Evolutionary conservation across 2,888 invertebrate genomes (phyloP).

Genomic region (Aphelenchoides bicaudatus): DNA sequence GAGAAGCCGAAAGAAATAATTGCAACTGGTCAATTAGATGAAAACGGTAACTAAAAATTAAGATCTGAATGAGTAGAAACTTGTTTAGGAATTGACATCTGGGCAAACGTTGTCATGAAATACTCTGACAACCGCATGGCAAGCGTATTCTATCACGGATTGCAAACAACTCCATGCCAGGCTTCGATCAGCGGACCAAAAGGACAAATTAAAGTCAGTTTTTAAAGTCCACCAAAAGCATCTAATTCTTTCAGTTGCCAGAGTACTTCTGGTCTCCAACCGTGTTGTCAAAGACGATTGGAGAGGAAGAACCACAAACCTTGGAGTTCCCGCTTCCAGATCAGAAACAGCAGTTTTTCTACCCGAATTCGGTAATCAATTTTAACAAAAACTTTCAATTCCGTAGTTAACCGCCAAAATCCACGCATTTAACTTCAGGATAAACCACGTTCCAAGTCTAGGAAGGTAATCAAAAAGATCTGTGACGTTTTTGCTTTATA

Average conservation of each 20-base stretch:
- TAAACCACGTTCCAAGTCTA: too few relatives aligned
- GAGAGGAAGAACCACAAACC: slow-evolving; percentile 10
- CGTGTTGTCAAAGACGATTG: slow-evolving; percentile 3
- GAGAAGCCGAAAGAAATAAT: slow-evolving; percentile 30
- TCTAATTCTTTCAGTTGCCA: slow-evolving; percentile 20
- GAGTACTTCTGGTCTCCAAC: slow-evolving; percentile 28
- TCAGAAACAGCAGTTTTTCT: slow-evolving; percentile 13
- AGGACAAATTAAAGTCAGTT: slow-evolving; percentile 26
- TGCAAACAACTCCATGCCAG: slow-evolving; percentile 2
- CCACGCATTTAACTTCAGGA: too few relatives aligned
- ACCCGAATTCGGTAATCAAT: slow-evolving; percentile 19
- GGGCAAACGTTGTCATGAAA: slow-evolving; percentile 26
- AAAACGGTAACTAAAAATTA: slow-evolving; percentile 18
- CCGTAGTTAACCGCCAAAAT: too few relatives aligned
- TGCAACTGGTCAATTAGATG: slow-evolving; percentile 23
- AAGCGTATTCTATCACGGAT: slow-evolving; percentile 25
- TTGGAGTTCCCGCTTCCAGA: slow-evolving; percentile 21
- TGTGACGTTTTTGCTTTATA: too few relatives aligned
- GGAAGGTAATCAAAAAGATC: too few relatives aligned
- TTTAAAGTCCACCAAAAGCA: slow-evolving; percentile 6
- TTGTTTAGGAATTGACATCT: slow-evolving; percentile 39
- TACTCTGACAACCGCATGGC: slow-evolving; percentile 25
- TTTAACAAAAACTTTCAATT: too few relatives aligned
- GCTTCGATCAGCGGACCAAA: slow-evolving; percentile 20
- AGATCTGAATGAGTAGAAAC: too few relatives aligned